Percentiles rank a stretch among this genome's conserved stretches.
Conservation (phyloP, 2,113 vertebrate genomes). For the Garra rufa region DNA sequence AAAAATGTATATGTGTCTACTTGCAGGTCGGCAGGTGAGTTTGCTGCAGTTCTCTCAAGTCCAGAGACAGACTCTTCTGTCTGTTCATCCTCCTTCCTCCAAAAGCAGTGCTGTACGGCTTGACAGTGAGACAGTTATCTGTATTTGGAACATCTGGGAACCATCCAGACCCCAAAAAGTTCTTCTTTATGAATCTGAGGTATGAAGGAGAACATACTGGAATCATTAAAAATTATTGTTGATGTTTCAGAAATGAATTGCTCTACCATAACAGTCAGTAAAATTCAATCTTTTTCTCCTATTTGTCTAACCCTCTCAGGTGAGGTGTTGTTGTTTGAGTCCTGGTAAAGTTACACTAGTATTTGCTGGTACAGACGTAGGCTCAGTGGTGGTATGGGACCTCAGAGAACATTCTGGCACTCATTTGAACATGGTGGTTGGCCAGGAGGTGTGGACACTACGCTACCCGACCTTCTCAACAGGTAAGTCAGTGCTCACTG, state of each 20-base stretch:
- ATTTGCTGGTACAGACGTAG: constrained; percentile 90
- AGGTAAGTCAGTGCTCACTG: constrained; percentile 72
- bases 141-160: constrained; percentile 95
- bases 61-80: constrained; percentile 85
- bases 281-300: neutral
- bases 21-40: constrained; percentile 80
- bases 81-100: constrained; percentile 82
- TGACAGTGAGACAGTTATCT: constrained; percentile 81
- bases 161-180: constrained; percentile 90
- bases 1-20: constrained; percentile 1
- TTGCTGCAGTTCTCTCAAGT: constrained; percentile 80
- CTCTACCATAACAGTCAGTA: neutral
- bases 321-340: constrained; percentile 90
- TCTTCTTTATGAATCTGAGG: constrained; percentile 88
- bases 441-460: constrained; percentile 83
- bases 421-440: constrained; percentile 76
- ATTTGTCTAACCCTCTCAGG: constrained; percentile 69
- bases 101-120: constrained; percentile 63
- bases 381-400: constrained; percentile 91
- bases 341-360: constrained; percentile 84
- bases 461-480: constrained; percentile 92
- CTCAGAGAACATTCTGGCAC: constrained; percentile 83
- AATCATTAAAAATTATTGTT: neutral
- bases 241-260: neutral
- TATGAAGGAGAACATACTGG: constrained; percentile 60